Evolutionary conservation across 30 jellyfish, hydroid and myxozoan genomes (phyloP).

Genomic region (Pseudorhiza aurosa): DNA sequence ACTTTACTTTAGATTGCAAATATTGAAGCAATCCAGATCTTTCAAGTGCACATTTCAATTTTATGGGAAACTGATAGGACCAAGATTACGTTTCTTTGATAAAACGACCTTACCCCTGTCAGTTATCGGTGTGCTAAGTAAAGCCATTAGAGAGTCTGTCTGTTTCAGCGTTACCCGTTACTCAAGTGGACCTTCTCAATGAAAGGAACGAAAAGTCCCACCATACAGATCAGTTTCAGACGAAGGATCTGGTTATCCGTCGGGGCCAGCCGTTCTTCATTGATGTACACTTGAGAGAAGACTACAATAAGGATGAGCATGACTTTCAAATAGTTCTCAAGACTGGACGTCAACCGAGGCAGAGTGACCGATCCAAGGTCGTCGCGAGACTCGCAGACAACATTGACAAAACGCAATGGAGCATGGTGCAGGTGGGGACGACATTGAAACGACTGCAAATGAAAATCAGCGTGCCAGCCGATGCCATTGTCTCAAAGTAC

Average conservation of each 20-base stretch:
- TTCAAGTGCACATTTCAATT: too few relatives aligned
- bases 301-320: constrained; percentile 55
- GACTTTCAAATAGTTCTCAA: constrained; percentile 48
- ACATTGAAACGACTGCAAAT: constrained; percentile 30
- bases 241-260: constrained; percentile 57
- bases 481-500: constrained; percentile 64
- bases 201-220: constrained; percentile 67
- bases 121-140: too few relatives aligned
- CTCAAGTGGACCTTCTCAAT: constrained; percentile 53
- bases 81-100: too few relatives aligned
- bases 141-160: too few relatives aligned
- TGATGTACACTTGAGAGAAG: constrained; percentile 55
- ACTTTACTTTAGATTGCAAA: too few relatives aligned
- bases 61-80: too few relatives aligned
- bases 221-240: constrained; percentile 68
- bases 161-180: constrained; percentile 51
- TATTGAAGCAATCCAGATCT: too few relatives aligned
- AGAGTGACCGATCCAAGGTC: constrained; percentile 68
- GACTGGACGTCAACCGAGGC: constrained; percentile 72
- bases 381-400: constrained; percentile 50
- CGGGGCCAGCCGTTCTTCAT: constrained; percentile 73
- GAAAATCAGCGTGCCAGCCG: constrained; percentile 82
- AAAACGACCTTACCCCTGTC: too few relatives aligned
- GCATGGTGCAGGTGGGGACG: constrained; percentile 61
- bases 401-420: constrained; percentile 73